phyloP scores from a whole-genome alignment of 2,797 vertebrate species.

The Sebastes minor region DNA sequence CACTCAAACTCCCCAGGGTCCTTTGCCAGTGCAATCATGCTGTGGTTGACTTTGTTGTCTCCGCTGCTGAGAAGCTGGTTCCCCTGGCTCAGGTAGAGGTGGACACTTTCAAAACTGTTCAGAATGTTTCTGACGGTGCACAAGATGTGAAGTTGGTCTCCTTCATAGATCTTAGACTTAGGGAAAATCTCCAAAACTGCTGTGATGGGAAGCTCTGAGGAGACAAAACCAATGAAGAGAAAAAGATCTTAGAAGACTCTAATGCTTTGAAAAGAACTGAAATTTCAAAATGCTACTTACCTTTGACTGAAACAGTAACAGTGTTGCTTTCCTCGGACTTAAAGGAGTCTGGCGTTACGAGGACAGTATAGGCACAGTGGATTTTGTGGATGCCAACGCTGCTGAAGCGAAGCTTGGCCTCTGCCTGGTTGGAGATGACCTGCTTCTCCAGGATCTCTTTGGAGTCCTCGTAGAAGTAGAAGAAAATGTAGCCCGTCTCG shows the following conservation, averaged over 20 bases:
- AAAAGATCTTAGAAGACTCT: neutral
- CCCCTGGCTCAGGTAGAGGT: constrained; percentile 61
- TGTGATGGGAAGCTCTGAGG: constrained; percentile 63
- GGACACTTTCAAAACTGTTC: fast-evolving
- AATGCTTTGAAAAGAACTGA: neutral
- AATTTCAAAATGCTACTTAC: constrained; percentile 36
- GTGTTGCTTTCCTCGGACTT: constrained; percentile 57
- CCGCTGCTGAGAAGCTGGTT: neutral
- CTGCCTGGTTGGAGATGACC: neutral
- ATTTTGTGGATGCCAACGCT: constrained; percentile 30
- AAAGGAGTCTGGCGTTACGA: neutral
- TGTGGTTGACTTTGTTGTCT: constrained; percentile 21
- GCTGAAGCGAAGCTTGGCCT: neutral
- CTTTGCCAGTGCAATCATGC: constrained; percentile 14
- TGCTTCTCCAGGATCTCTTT: neutral
- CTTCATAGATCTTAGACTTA: constrained; percentile 67
- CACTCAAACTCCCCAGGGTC: constrained; percentile 69
- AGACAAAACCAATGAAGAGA: neutral
- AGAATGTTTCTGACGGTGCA: constrained; percentile 34
- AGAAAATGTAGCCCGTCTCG: constrained; percentile 65
- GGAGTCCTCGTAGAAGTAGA: constrained; percentile 57
- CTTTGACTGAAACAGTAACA: constrained; percentile 53
- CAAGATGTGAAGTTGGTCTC: constrained; percentile 67
- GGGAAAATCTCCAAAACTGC: constrained; percentile 64
- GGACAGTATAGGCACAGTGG: constrained; percentile 69